Evolutionary conservation across 92 coral and sea anemone species (phyloP), one percentile per base, ranked within the genome.

Genomic region (Montipora capitata): DNA sequence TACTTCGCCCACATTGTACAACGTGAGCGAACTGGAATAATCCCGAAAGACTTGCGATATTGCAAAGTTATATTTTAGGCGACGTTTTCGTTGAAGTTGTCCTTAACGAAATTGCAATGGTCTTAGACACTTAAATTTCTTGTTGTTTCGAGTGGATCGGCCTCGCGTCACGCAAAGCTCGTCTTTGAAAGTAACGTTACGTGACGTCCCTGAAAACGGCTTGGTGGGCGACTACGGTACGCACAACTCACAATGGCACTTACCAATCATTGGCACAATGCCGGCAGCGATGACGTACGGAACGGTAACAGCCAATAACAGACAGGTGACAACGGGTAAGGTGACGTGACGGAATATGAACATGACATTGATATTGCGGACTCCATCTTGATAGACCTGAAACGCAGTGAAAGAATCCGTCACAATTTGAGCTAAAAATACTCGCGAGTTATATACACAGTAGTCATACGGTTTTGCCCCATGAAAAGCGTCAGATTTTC

Each of bases 261-360:
- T 83, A 97, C 99, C 96, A 64, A 97, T 90, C 65, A 95, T 79
- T 15, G 99, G 99, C 48, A 97, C 69, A 16, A 94, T 41, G 35
- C 98, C 97, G 56, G 95, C 96, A 64, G 96, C 99, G 10, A 93
- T 82, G 74, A 97, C 96, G 89, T 97, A 97, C 12, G 99, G 99
- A 38, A 94, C 83, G 54, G 98, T 94, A 40, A 97, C 94, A 57
- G 98, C 95, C 72, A 97, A 85, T 35, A 94, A 67, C 9, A 97
- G 96, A 72, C 95, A 88, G 4, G 90, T 63, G 20, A 96, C 91
- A 40, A 97, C 99, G 20, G 99, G 99, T 40, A 95, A 71, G 59
- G 96, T 94, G 18, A 97, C 96, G 69, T 89, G 93, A 44, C 93
- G 94, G 35, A 97, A 85, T 61, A 97, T 89, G 76, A 90, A 93